Base-by-base conservation (phyloP, 2,888 invertebrate genomes). In the Linnaemya vulpina region DNA sequence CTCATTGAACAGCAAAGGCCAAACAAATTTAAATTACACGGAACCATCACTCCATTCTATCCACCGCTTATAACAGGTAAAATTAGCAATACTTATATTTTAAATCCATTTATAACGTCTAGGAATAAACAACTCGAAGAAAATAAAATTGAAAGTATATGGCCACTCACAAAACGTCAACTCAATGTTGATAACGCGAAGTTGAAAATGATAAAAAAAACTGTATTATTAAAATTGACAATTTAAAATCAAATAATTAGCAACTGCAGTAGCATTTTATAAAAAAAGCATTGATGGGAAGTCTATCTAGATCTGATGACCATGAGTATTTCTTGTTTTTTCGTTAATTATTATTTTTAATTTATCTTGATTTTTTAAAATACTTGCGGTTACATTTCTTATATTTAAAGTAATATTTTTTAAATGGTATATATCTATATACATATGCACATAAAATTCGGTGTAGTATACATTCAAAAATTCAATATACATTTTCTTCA, bases 401-500 rank as follows among this genome's bases (percentile, higher is more conserved):
- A 30, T 43, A 10, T 43, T 43, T 13, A 43, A 1, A 43, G 3
- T 11, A 13, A 43, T 43, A 13, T 43, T 43, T 43, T 43, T 5
- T 38, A 38, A 43, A 43, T 11, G 10, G 43, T n/a, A 46, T 51
- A 13, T 20, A 51, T 51, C 0, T 9, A 25, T 9, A 3, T 11
- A 40, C 46, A 67, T 46, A 5, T 11, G 4, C 5, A 62, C 20
- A 30, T 30, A 30, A 30, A 30, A 30, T 30, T 30, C 25, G n/a
- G 46, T 38, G 7, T 22, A 35, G 46, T 38, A 11, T 22, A 35
- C 22, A 43, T 53, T 40, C 10, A 67, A 67, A 58, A 73, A 65
- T 46, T 22, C 30, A 67, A n/a, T 65, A 73, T 73, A 63, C 79
- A 46, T 46, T n/a, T 30, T 65, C 25, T 65, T 5, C 30, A 30